Evolutionary conservation across 1,140 invertebrate species (phyloP).

Genomic region (Drosophila kikkawai): DNA sequence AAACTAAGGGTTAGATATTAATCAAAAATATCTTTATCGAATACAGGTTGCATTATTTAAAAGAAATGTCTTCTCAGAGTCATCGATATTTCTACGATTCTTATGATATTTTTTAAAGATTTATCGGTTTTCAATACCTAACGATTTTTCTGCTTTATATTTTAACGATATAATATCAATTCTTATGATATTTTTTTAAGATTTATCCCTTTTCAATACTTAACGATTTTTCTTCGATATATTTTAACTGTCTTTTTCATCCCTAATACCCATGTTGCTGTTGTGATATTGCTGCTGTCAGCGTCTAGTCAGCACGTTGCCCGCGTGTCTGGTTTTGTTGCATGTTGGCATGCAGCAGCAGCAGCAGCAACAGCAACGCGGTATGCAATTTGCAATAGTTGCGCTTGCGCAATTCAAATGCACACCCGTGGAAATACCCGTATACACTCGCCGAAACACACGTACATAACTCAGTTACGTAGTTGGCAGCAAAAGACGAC

Average conservation of each 20-base stretch:
- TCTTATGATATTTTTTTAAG: not conserved
- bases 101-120: not conserved
- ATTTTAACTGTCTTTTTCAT: not conserved
- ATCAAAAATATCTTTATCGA: not conserved
- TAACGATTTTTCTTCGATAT: not conserved
- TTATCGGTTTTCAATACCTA: not conserved
- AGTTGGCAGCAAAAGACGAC: conserved; percentile 51
- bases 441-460: conserved; percentile 31
- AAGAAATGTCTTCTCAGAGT: fast-evolving
- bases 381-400: conserved; percentile 82
- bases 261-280: conserved; percentile 21
- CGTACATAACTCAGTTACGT: conserved; percentile 77
- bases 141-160: not conserved
- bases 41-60: not conserved
- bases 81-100: not conserved
- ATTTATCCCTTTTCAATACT: not conserved
- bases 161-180: no score
- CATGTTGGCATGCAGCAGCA: conserved; percentile 77
- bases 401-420: conserved; percentile 82
- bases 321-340: conserved; percentile 80
- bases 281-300: conserved; percentile 46
- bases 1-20: no score
- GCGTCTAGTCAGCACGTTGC: conserved; percentile 78
- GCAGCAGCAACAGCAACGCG: conserved; percentile 50
- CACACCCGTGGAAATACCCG: conserved; percentile 40